These are phyloP conservation scores for Rotaria magnacalcarata DNA, from an alignment of 2,888 invertebrate species.

Conservation along the genomic window DNA sequence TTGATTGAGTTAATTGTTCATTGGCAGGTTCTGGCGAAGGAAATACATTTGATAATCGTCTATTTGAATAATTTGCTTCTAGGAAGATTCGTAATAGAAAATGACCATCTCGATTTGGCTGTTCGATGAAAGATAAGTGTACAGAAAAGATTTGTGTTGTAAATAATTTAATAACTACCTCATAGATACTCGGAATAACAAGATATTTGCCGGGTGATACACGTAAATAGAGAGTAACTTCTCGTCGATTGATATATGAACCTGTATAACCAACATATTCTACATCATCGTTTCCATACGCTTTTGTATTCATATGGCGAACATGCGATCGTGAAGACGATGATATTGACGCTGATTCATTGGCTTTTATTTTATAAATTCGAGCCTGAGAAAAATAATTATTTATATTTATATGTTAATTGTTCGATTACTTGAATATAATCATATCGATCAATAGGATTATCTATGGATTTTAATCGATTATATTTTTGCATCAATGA, in stretches of 20 bases:
- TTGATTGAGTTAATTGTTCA: background rate
- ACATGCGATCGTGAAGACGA: background rate
- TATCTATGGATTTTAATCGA: background rate
- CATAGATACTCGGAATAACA: conserved; percentile 44
- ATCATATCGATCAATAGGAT: conserved; percentile 33
- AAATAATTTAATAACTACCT: background rate
- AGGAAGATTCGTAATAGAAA: conserved; percentile 43
- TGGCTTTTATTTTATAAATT: background rate
- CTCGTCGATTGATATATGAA: conserved; percentile 44
- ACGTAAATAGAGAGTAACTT: conserved; percentile 42
- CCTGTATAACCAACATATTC: conserved; percentile 42
- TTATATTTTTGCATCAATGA: conserved; percentile 13
- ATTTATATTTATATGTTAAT: background rate
- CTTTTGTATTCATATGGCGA: background rate
- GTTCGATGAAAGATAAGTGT: background rate
- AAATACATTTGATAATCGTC: background rate
- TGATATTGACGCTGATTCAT: background rate
- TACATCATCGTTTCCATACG: conserved; percentile 9
- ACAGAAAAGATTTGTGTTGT: background rate
- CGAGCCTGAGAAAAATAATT: background rate
- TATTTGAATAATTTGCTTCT: conserved; percentile 9
- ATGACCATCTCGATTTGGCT: conserved; percentile 39
- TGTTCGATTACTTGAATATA: background rate
- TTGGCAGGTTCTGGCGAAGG: background rate
- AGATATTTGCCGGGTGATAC: conserved; percentile 44